These are phyloP conservation scores for Cosmia trapezina DNA, from an alignment of 2,888 invertebrate genomes.

Conservation along the genomic window DNA sequence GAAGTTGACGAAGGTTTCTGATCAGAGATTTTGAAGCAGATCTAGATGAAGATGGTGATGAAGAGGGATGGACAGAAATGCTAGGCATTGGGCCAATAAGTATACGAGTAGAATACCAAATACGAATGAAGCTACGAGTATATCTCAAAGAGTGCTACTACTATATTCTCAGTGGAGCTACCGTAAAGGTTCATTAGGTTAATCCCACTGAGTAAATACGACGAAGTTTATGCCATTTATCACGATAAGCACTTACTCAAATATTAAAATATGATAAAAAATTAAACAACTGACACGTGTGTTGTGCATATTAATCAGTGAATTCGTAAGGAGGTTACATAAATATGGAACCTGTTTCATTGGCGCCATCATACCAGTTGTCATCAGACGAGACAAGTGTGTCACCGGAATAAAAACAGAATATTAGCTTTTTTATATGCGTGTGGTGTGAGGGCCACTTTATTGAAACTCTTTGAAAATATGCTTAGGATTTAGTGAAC, in stretches of 20 bases:
- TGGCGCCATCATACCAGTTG: constrained; percentile 52
- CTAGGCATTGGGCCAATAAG: background rate
- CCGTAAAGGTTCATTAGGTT: constrained; percentile 29
- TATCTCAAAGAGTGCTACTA: constrained; percentile 7
- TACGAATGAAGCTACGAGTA: background rate
- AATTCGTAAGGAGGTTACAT: constrained; percentile 51
- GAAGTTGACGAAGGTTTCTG: background rate
- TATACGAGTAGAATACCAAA: constrained; percentile 8
- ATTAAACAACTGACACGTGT: constrained; percentile 43
- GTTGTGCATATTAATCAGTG: constrained; percentile 53
- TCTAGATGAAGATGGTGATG: background rate
- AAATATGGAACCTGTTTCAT: constrained; percentile 53
- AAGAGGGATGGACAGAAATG: background rate
- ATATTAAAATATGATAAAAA: constrained; percentile 38
- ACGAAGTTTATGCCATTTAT: constrained; percentile 27
- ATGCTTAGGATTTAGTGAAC: too few relatives aligned
- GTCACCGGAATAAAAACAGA: constrained; percentile 35
- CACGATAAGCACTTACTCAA: constrained; percentile 30
- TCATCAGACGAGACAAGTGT: constrained; percentile 42
- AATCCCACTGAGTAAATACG: constrained; percentile 36
- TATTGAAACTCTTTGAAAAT: too few relatives aligned
- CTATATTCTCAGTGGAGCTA: background rate
- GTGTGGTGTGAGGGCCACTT: too few relatives aligned
- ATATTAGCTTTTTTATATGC: too few relatives aligned
- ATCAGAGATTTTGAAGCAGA: background rate